These are phyloP conservation scores for Leptopterna dolabrata DNA, from an alignment of 2,888 invertebrate genomes.

Conservation along the genomic window DNA sequence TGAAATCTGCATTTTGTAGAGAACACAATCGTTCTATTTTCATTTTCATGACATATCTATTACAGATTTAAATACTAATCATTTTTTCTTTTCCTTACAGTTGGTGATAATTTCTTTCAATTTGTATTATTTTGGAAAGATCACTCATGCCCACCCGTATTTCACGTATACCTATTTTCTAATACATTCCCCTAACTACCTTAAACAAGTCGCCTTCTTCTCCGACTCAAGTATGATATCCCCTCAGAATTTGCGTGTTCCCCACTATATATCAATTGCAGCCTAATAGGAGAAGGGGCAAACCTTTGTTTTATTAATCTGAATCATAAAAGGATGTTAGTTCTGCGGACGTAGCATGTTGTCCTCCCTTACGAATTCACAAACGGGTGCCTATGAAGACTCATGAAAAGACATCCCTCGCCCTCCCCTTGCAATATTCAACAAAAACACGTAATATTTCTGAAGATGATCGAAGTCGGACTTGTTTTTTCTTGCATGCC, in stretches of 20 bases:
- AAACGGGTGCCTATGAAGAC: conserved; percentile 44
- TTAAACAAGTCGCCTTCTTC: neutral
- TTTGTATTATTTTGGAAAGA: too few species aligned
- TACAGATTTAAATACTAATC: too few species aligned
- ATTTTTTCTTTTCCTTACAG: too few species aligned
- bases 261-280: neutral
- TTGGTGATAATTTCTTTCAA: too few species aligned
- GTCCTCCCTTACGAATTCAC: conserved; percentile 37
- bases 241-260: conserved; percentile 8
- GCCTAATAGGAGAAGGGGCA: neutral
- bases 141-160: too few species aligned
- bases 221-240: neutral
- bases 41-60: too few species aligned
- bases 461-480: conserved; percentile 26
- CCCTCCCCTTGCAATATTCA: conserved; percentile 30
- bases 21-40: too few species aligned
- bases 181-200: conserved; percentile 27
- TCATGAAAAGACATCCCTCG: conserved; percentile 29
- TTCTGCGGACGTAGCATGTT: conserved; percentile 8
- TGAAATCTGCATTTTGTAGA: too few species aligned
- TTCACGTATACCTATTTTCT: neutral
- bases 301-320: conserved; percentile 10
- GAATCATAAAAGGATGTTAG: conserved; percentile 18
- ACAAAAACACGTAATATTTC: neutral
- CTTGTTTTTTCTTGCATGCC: conserved; percentile 13